Conservation (phyloP, 2,888 invertebrate species). For the Cylindroiulus punctatus region DNA sequence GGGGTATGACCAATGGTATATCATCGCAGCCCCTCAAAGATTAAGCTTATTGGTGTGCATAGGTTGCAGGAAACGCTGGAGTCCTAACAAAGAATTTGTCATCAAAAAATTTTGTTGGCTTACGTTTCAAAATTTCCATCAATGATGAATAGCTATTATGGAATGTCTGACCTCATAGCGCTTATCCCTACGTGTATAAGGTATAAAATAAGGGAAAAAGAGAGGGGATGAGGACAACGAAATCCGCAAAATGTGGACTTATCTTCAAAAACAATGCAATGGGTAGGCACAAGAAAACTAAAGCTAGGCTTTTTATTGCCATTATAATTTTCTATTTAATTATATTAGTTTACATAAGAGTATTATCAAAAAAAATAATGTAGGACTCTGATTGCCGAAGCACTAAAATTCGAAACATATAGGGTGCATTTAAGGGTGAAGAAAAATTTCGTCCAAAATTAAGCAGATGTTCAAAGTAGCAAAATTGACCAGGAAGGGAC, state of each 20-base stretch:
- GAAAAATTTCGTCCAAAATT: background rate
- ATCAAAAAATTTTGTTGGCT: slow-evolving; percentile 38
- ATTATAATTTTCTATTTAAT: no score
- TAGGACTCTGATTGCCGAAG: background rate
- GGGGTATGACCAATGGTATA: no score
- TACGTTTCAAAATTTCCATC: background rate
- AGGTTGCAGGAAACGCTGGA: slow-evolving; percentile 16
- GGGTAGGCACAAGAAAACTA: background rate
- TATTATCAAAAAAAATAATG: no score
- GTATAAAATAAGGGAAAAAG: background rate
- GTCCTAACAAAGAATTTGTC: background rate
- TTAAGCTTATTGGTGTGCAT: background rate
- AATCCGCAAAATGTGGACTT: background rate
- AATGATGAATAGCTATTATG: background rate
- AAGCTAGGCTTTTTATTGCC: no score
- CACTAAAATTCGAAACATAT: no score
- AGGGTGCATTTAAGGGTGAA: background rate
- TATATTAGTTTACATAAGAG: no score
- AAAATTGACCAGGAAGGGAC: background rate
- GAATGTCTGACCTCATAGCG: slow-evolving; percentile 3
- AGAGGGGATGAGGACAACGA: background rate
- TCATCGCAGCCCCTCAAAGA: background rate
- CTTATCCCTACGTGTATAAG: background rate
- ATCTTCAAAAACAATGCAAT: background rate
- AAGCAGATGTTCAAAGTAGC: background rate